Percentiles rank a stretch among this genome's conserved stretches.
Evolutionary conservation across 2,113 vertebrate genomes (phyloP).

Genomic region (Zosterops lateralis): DNA sequence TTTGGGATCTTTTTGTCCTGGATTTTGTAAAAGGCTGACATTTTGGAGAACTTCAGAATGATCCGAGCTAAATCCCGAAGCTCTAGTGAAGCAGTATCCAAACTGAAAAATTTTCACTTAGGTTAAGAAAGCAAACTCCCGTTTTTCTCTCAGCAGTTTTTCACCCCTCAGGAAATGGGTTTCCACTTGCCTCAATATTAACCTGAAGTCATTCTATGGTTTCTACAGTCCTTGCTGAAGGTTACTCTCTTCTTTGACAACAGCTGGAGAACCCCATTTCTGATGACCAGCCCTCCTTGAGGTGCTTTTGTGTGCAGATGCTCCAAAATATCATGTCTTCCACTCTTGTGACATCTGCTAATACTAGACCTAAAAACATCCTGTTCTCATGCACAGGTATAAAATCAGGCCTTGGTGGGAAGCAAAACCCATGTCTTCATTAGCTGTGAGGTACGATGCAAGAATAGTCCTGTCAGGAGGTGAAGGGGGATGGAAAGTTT

Average conservation of each 20-base stretch:
- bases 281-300: background rate
- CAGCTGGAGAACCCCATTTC: background rate
- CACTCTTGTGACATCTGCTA: background rate
- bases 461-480: background rate
- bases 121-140: background rate
- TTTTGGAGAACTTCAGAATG: background rate
- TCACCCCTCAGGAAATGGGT: background rate
- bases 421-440: background rate
- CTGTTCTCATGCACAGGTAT: background rate
- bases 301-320: rapidly evolving
- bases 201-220: background rate
- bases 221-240: background rate
- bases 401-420: background rate
- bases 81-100: background rate
- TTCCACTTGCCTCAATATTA: background rate
- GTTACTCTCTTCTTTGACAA: background rate
- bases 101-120: background rate
- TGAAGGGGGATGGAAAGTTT: background rate
- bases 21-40: background rate
- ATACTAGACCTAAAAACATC: background rate
- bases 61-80: background rate
- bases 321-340: background rate
- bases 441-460: background rate
- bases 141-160: background rate
- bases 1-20: background rate